Evolutionary conservation across 2,888 invertebrate genomes (phyloP).

Genomic region (Drosophila nr. perissopoda): DNA sequence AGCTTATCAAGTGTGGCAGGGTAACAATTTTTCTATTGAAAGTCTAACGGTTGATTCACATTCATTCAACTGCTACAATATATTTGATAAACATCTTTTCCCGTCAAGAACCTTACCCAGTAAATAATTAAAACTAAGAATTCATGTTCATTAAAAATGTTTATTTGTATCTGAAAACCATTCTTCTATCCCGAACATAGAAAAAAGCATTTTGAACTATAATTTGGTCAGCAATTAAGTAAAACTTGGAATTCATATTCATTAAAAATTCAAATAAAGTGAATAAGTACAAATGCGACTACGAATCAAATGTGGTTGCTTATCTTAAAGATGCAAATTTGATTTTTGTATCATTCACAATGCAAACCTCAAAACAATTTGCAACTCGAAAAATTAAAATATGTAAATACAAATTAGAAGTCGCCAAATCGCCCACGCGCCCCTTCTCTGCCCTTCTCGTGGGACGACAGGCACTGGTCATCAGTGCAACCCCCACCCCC

Average conservation of each 20-base stretch:
- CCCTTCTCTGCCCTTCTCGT: neutral
- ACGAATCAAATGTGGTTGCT: conserved; percentile 22
- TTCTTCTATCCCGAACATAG: neutral
- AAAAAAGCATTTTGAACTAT: neutral
- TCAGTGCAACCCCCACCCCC: conserved; percentile 13
- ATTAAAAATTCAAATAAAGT: neutral
- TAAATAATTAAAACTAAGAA: neutral
- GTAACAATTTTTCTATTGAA: neutral
- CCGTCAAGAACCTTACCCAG: neutral
- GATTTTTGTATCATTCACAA: conserved; percentile 43
- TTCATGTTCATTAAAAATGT: neutral
- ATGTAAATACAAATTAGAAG: conserved; percentile 63
- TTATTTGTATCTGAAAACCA: neutral
- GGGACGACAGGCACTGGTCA: conserved; percentile 41
- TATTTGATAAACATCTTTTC: neutral
- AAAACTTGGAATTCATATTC: neutral
- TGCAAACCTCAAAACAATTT: conserved; percentile 54
- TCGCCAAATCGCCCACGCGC: conserved; percentile 19
- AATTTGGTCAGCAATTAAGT: neutral
- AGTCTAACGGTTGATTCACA: neutral
- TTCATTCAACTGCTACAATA: neutral
- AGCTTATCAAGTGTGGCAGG: neutral
- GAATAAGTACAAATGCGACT: neutral
- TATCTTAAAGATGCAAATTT: conserved; percentile 44
- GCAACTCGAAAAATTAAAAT: conserved; percentile 49